phyloP scores from a whole-genome alignment of 2,888 invertebrate species.

The Neoitamus cyanurus region DNA sequence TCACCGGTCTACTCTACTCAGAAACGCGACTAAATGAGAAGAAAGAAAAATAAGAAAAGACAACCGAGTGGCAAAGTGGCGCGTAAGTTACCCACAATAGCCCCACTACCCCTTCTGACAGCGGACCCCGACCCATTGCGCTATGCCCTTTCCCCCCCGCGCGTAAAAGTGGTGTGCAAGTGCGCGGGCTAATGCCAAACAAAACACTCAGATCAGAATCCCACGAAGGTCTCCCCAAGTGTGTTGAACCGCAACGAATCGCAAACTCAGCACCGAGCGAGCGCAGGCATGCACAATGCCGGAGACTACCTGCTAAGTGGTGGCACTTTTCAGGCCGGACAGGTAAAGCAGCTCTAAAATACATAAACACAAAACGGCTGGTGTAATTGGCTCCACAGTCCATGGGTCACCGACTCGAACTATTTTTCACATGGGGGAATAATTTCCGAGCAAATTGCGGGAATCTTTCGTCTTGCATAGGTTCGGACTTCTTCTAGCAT shows the following conservation, averaged over 20 bases:
- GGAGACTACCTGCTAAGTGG: slow-evolving; percentile 31
- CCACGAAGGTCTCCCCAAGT: slow-evolving; percentile 29
- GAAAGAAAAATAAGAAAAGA: background rate
- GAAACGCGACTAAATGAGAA: background rate
- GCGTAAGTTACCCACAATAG: background rate
- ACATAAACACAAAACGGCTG: background rate
- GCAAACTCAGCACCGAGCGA: slow-evolving; percentile 6
- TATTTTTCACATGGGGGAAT: background rate
- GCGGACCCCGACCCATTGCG: background rate
- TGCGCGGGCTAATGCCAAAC: background rate
- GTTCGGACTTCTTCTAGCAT: background rate
- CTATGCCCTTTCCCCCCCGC: background rate
- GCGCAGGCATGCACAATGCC: background rate
- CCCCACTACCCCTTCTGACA: background rate
- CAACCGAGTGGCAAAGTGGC: background rate
- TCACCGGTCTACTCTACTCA: slow-evolving; percentile 5
- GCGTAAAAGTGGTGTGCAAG: background rate
- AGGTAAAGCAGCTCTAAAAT: slow-evolving; percentile 11
- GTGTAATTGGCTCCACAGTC: slow-evolving; percentile 7
- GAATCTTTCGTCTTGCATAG: background rate
- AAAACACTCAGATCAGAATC: slow-evolving; percentile 14
- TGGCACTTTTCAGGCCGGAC: slow-evolving; percentile 12
- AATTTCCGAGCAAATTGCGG: background rate
- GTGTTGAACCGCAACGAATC: slow-evolving; percentile 29
- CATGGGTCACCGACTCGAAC: slow-evolving; percentile 17